Conservation (phyloP, 2,113 vertebrate species). For the Peromyscus maniculatus region DNA sequence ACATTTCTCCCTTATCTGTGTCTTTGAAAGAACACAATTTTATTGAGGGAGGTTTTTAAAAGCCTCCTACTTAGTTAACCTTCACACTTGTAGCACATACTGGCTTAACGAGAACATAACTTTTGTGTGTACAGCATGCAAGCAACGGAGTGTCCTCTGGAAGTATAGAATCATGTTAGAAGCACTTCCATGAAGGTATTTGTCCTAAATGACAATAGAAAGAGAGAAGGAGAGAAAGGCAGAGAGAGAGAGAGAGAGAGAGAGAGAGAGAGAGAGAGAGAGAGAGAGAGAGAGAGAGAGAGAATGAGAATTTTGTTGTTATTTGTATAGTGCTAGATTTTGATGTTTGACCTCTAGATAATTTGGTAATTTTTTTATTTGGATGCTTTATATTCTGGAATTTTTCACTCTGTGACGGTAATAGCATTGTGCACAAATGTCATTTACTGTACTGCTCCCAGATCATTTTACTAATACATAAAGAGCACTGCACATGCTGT, state of each 20-base stretch:
- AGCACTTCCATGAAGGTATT: background rate
- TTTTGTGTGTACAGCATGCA: slow-evolving; percentile 42
- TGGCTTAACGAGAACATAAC: slow-evolving; percentile 33
- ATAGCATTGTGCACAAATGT: background rate
- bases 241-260: background rate
- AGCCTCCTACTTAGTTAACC: background rate
- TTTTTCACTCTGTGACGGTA: background rate
- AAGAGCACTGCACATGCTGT: background rate
- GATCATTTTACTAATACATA: slow-evolving; percentile 64
- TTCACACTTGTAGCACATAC: slow-evolving; percentile 19
- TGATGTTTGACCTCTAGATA: background rate
- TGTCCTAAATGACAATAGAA: background rate
- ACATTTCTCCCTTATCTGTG: background rate
- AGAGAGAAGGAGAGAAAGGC: background rate
- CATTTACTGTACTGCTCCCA: slow-evolving; percentile 13
- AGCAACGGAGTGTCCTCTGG: background rate
- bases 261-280: background rate
- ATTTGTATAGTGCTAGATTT: background rate
- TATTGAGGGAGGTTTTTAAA: background rate
- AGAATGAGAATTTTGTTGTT: background rate
- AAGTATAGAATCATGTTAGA: background rate
- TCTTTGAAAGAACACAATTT: background rate
- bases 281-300: background rate
- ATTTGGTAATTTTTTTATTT: slow-evolving; percentile 43
- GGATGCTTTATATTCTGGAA: background rate